phyloP scores from a whole-genome alignment of 2,797 vertebrate species.

The Galago senegalensis region DNA sequence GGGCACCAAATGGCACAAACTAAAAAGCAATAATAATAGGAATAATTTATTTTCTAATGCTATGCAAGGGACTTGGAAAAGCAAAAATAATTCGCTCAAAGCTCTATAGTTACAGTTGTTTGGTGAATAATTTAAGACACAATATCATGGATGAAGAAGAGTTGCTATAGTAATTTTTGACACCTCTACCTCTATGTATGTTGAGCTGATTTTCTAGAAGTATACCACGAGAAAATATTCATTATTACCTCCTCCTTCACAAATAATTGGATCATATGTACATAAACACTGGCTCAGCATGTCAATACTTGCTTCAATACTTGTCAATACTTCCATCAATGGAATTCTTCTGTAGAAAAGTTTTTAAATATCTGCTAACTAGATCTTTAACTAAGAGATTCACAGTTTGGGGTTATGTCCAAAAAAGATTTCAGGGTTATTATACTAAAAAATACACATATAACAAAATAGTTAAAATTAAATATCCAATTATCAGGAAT shows the following conservation, averaged over 20 bases:
- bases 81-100: conserved; percentile 41
- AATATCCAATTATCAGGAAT: conserved; percentile 38
- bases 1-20: not conserved
- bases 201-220: not conserved
- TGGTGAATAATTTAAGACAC: not conserved
- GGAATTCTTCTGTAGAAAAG: not conserved
- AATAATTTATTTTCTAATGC: conserved; percentile 29
- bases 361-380: not conserved
- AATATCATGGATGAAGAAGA: conserved; percentile 11
- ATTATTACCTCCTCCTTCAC: not conserved
- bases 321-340: not conserved
- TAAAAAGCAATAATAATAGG: not conserved
- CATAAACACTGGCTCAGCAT: not conserved
- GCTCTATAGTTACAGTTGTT: conserved; percentile 6
- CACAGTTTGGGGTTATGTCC: not conserved
- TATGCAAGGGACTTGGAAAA: conserved; percentile 7
- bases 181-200: not conserved
- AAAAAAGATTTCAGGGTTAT: not conserved
- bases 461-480: conserved; percentile 41
- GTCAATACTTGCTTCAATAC: not conserved
- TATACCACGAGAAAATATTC: not conserved
- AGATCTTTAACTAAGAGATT: not conserved
- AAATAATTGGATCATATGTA: not conserved
- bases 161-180: not conserved
- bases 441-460: not conserved